Evolutionary conservation across 2,888 invertebrate species (phyloP), one percentile per base, ranked within the genome.

Genomic region (Saturnia japonica): DNA sequence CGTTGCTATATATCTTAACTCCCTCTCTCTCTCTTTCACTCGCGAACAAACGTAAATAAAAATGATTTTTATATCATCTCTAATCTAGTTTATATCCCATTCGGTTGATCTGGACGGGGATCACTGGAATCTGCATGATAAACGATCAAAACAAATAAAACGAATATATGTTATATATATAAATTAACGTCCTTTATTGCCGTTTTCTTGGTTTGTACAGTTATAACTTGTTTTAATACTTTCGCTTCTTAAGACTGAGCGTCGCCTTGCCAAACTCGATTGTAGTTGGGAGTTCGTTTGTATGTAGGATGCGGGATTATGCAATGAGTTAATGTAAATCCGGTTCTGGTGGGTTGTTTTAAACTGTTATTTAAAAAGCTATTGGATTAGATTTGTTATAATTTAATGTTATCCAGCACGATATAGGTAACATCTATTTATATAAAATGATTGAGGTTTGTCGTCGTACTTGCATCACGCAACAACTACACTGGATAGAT

Each of bases 61-160:
- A 68, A 42, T 64, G 40, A 28, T 42, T 57, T 64, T 47, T 71
- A 69, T 70, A 45, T 70, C 69, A 69, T 42, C 68, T 70, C 57
- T 43, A 60, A 68, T 69, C 57, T 62, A 64, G 62, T 69, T 66
- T 72, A 68, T 69, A 67, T 70, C 72, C 72, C 67, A 70, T 71
- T 72, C 66, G 69, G 71, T 43, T 43, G 67, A 68, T 74, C 73
- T 72, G 72, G 71, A 75, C 75, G 40, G 64, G 67, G 67, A 67
- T 78, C 71, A 75, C 72, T 75, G 74, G 72, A 75, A 43, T 70
- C 66, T 66, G 43, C 74, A 75, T 78, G 77, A 80, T 80, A 73
- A 74, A 78, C 75, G 78, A 78, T 74, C 77, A 76, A 77, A 79
- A 80, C 76, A 79, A 75, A 74, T 70, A 74, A 68, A 74, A 73